phyloP scores from a whole-genome alignment of 2,113 vertebrate genomes.

The Macaca fascicularis region T2T-MFA8v1.1 NC_088379.1:77837501-77838000 shows the following conservation, averaged over 20 bases:
- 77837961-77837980: neutral
- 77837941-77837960: conserved; percentile 41
- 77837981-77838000: neutral
- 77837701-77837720: neutral
- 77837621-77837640: too few relatives aligned
- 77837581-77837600: too few relatives aligned
- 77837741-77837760: neutral
- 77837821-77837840: neutral
- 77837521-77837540: too few relatives aligned
- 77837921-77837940: neutral
- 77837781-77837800: conserved; percentile 10
- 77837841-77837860: neutral
- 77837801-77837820: neutral
- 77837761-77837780: neutral
- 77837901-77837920: neutral
- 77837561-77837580: too few relatives aligned
- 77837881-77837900: neutral
- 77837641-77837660: too few relatives aligned
- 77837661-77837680: neutral
- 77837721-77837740: neutral
- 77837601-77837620: too few relatives aligned
- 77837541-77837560: too few relatives aligned
- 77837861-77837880: neutral
- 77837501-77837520: too few relatives aligned
- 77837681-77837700: neutral